Conservation (phyloP, 2,888 invertebrate species). For the Acrobasis suavella region DNA sequence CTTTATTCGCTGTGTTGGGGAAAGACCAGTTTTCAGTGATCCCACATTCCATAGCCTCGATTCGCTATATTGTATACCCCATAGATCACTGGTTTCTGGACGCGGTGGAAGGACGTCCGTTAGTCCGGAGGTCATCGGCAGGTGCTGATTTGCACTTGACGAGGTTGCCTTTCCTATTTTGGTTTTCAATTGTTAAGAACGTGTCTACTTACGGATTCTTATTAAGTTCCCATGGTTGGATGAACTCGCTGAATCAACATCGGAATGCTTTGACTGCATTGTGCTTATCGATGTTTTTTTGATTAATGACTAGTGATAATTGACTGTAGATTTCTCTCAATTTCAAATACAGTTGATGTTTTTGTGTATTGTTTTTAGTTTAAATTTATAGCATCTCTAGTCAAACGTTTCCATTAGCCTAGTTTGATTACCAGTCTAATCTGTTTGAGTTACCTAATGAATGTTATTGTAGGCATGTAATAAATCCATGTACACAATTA, state of each 20-base stretch:
- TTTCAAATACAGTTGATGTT: not conserved
- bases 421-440: constrained; percentile 3
- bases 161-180: constrained; percentile 72
- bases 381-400: not conserved
- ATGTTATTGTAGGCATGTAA: constrained; percentile 18
- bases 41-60: constrained; percentile 36
- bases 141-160: constrained; percentile 77
- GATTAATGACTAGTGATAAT: constrained; percentile 14
- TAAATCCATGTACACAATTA: constrained; percentile 16
- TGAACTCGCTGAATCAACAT: constrained; percentile 28
- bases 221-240: constrained; percentile 45
- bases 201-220: constrained; percentile 53
- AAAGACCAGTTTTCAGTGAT: constrained; percentile 52
- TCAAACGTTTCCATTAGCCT: constrained; percentile 12
- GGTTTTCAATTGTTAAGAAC: constrained; percentile 68
- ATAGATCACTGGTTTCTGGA: constrained; percentile 42
- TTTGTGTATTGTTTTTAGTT: not conserved
- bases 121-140: constrained; percentile 74
- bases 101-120: constrained; percentile 63
- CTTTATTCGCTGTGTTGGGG: constrained; percentile 70
- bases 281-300: constrained; percentile 9
- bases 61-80: constrained; percentile 29
- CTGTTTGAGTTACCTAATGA: constrained; percentile 16
- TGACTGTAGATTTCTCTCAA: constrained; percentile 5
- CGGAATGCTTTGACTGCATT: constrained; percentile 22